Evolutionary conservation across 2,888 invertebrate species (phyloP), one percentile per base, ranked within the genome.

Genomic region (Cephus rjabovi): DNA sequence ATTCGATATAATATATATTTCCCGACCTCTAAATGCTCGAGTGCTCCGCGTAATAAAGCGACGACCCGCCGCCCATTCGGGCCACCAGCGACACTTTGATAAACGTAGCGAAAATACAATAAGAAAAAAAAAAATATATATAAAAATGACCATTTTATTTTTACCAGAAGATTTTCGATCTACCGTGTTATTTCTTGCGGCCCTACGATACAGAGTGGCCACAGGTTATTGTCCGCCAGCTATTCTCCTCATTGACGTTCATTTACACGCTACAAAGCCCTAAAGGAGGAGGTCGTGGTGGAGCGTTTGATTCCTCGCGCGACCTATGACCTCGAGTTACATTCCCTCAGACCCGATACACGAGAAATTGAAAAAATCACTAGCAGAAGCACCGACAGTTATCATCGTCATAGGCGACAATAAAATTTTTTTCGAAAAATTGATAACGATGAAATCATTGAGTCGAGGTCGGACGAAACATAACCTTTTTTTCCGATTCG

Each of bases 101-200:
- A 77, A 77, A 77, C 75, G 77, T 77, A 77, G 77, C 77, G 75
- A 77, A 75, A 77, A 75, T 70, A 77, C 77, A 77, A 77, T 77
- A 77, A 77, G 75, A 71, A 75, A 77, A 35, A 3, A 35, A 12
- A 35, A 12, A 3, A 35, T n/a, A 11, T 31, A 34, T 11, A 34
- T 34, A 75, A 40, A 77, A 75, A 74, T 75, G 31, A 30, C 35
- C n/a, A 75, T 75, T 77, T 75, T 77, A 77, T 75, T 77, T 77
- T 75, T 70, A 77, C 77, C 56, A 40, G 15, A 68, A 76, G 56
- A 73, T 73, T 78, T 78, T 76, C 76, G 78, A 78, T 73, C 75
- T 73, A 71, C 71, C 73, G 75, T 73, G 71, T 73, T 78, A 78
- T 78, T 78, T 73, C 78, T 78, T 78, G 23, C 56, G 23, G 56